These are phyloP conservation scores for Phodopus roborovskii DNA, from an alignment of 2,113 vertebrate genomes.

Conservation along the genomic window DNA sequence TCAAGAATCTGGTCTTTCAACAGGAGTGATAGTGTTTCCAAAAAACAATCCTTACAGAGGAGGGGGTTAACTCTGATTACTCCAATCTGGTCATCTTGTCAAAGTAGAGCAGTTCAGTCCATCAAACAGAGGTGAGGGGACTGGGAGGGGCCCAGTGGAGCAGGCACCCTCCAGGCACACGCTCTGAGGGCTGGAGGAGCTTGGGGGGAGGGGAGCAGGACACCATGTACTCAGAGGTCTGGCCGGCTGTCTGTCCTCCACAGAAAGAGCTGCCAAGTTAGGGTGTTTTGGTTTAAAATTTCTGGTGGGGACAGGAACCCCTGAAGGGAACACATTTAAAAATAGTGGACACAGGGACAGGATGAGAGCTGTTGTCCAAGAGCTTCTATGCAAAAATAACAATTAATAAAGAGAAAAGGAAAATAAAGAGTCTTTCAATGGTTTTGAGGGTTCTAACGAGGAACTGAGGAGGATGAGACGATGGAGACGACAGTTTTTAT, in stretches of 20 bases:
- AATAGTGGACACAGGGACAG: conserved; percentile 65
- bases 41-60: conserved; percentile 62
- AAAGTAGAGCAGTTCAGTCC: conserved; percentile 80
- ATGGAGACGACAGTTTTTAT: conserved; percentile 84
- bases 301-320: conserved; percentile 79
- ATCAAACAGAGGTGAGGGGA: conserved; percentile 61
- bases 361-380: conserved; percentile 86
- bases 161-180: conserved; percentile 56
- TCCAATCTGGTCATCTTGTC: conserved; percentile 81
- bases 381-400: conserved; percentile 85
- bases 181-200: conserved; percentile 75
- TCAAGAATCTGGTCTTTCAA: conserved; percentile 65
- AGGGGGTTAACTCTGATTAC: conserved; percentile 76
- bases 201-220: conserved; percentile 70
- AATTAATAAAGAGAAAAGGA: conserved; percentile 74
- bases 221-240: conserved; percentile 75
- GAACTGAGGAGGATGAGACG: conserved; percentile 79
- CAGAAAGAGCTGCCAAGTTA: conserved; percentile 81
- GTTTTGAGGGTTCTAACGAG: conserved; percentile 80
- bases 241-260: conserved; percentile 80
- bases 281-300: conserved; percentile 80
- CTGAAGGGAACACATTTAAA: conserved; percentile 76
- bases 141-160: conserved; percentile 39
- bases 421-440: conserved; percentile 85
- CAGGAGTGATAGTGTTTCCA: conserved; percentile 59